phyloP scores from a whole-genome alignment of 2,797 vertebrate species.

The Protosalanx chinensis region DNA sequence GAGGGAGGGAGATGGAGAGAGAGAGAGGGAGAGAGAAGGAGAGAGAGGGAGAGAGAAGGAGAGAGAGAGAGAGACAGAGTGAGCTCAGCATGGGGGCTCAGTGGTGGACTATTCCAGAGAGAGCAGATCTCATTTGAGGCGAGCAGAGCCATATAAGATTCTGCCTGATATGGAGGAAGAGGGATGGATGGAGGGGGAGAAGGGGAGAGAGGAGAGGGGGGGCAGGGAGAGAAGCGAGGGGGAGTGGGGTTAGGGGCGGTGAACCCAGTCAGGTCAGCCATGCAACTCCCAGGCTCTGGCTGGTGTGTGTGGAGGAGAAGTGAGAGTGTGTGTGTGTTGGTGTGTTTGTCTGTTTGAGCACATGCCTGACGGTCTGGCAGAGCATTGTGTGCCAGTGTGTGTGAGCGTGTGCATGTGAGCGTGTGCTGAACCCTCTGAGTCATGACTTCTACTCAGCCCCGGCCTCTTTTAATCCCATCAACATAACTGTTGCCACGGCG shows the following conservation, averaged over 20 bases:
- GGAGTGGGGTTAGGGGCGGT: no score
- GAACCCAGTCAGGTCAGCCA: no score
- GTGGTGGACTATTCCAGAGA: no score
- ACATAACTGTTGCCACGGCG: slow-evolving; percentile 2
- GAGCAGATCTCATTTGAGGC: no score
- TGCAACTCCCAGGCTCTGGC: neutral
- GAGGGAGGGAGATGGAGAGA: no score
- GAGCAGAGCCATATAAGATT: neutral
- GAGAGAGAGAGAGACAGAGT: slow-evolving; percentile 22
- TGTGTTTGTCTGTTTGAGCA: neutral
- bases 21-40: slow-evolving; percentile 6
- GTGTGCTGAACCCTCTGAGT: slow-evolving; percentile 1
- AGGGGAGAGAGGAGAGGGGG: no score
- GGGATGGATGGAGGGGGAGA: no score
- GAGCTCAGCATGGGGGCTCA: no score
- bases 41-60: slow-evolving; percentile 27
- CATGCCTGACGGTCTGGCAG: neutral
- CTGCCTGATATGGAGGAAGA: neutral
- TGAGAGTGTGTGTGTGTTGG: neutral
- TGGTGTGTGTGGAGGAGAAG: neutral
- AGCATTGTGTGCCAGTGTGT: neutral
- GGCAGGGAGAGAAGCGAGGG: no score
- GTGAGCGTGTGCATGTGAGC: neutral
- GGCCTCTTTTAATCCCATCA: neutral
- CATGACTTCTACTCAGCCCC: neutral